These are phyloP conservation scores for Aplidium turbinatum DNA, from an alignment of 23 tunicate species.

Conservation along the genomic window DNA sequence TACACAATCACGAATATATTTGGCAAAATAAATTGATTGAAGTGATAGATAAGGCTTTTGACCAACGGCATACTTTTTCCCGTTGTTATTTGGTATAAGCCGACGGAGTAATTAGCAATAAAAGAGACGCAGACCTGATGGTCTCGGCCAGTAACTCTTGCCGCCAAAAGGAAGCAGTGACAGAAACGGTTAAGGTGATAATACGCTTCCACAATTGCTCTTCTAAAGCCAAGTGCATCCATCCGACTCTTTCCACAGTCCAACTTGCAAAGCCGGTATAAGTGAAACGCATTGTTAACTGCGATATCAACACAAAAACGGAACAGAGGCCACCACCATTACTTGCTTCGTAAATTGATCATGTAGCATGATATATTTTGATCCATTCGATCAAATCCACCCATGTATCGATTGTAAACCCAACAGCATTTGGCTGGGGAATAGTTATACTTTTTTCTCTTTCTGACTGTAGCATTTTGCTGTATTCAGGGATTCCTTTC, in stretches of 20 bases:
- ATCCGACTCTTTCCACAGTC: neutral
- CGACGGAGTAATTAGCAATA: too few species aligned
- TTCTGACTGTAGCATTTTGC: constrained; percentile 10
- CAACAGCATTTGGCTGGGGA: constrained; percentile 15
- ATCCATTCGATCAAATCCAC: constrained; percentile 23
- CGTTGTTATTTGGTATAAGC: too few species aligned
- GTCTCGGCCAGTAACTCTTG: too few species aligned
- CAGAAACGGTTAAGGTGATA: too few species aligned
- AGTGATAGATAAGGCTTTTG: too few species aligned
- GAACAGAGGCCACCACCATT: constrained; percentile 41
- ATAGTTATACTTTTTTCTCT: neutral
- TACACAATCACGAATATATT: too few species aligned
- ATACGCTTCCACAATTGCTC: constrained; percentile 5
- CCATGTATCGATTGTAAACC: constrained; percentile 11
- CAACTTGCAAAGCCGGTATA: neutral
- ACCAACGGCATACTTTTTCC: too few species aligned
- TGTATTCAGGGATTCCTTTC: neutral
- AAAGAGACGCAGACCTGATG: too few species aligned
- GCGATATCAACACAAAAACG: constrained; percentile 29
- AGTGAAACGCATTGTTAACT: constrained; percentile 26
- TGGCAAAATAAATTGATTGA: too few species aligned
- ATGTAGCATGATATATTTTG: constrained; percentile 20
- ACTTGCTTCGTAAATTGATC: constrained; percentile 24
- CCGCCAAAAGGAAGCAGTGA: too few species aligned
- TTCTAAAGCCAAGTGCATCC: constrained; percentile 6